phyloP scores from a whole-genome alignment of 2,888 invertebrate species.

The Drosophila vallismaia region DNA sequence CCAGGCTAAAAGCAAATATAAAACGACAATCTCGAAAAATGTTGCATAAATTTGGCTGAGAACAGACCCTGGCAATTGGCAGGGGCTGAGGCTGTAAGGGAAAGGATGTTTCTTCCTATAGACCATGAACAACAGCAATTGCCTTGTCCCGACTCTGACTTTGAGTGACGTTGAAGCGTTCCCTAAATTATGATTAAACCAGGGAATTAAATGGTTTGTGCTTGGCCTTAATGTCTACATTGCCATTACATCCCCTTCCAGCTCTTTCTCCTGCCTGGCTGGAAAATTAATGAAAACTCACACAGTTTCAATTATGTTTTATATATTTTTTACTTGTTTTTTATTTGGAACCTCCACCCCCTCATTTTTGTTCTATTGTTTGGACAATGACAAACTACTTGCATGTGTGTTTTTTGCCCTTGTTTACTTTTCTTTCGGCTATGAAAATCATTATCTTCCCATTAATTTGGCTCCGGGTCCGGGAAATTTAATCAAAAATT shows the following conservation, averaged over 20 bases:
- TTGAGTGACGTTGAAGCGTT: slow-evolving; percentile 69
- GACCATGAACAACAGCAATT: slow-evolving; percentile 12
- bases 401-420: slow-evolving; percentile 38
- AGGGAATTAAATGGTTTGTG: slow-evolving; percentile 63
- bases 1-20: slow-evolving; percentile 27
- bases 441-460: slow-evolving; percentile 50
- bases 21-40: slow-evolving; percentile 39
- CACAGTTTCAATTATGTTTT: slow-evolving; percentile 41
- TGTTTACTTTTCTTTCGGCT: slow-evolving; percentile 28
- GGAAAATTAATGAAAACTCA: slow-evolving; percentile 57
- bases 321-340: not conserved
- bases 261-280: not conserved
- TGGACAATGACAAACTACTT: slow-evolving; percentile 58
- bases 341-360: not conserved
- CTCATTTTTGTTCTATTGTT: slow-evolving; percentile 23
- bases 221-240: slow-evolving; percentile 35
- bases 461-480: slow-evolving; percentile 33
- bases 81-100: not conserved
- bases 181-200: slow-evolving; percentile 70
- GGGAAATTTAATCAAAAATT: slow-evolving; percentile 38
- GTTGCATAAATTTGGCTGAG: slow-evolving; percentile 57
- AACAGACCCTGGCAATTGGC: slow-evolving; percentile 29
- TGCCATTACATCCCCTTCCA: not conserved
- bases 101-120: not conserved
- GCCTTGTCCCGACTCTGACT: slow-evolving; percentile 54